Evolutionary conservation across 2,888 invertebrate genomes (phyloP).

Genomic region (Cacoxenus indagator): DNA sequence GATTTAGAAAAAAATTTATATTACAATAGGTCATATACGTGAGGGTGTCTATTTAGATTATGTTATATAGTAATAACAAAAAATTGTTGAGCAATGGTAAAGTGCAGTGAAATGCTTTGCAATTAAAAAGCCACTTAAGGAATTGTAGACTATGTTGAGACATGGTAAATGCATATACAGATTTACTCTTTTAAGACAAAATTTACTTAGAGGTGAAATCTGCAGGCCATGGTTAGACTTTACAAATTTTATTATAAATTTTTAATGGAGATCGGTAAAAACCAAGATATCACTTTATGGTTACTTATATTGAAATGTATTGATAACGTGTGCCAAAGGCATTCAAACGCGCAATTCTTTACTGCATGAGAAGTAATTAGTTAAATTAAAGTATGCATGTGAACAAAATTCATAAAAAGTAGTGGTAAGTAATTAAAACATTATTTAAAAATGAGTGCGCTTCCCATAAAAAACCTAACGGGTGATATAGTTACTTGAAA

Average conservation of each 20-base stretch:
- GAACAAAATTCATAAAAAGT: no score
- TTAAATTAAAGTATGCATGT: no score
- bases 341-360: neutral
- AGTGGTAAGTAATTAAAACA: no score
- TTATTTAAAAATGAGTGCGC: neutral
- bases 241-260: neutral
- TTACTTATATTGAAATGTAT: neutral
- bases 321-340: neutral
- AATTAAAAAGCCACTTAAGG: neutral
- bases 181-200: no score
- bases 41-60: neutral
- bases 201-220: neutral
- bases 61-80: neutral
- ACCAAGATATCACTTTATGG: neutral
- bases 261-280: neutral
- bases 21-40: neutral
- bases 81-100: constrained; percentile 16
- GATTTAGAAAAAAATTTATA: neutral
- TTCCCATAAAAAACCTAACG: neutral
- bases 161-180: no score
- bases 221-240: neutral
- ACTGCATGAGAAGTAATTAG: neutral
- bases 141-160: neutral
- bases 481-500: no score
- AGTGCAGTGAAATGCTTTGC: neutral